Evolutionary conservation across 2,797 vertebrate genomes (phyloP), one percentile per base, ranked within the genome.

Genomic region (Limnodromus scolopaceus): DNA sequence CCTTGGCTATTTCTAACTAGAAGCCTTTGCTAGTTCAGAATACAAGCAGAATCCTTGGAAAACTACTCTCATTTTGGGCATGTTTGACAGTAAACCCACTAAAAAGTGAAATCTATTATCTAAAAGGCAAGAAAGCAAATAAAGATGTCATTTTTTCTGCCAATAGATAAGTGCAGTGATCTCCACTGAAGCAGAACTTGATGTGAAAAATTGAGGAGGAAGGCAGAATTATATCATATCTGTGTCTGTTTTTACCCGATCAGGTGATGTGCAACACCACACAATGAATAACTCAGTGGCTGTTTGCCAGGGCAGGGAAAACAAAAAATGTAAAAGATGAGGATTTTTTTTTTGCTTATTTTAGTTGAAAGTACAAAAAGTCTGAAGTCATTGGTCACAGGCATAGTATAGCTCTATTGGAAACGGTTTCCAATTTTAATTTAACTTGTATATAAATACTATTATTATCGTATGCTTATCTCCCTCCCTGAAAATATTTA

Each of bases 271-370:
- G 8, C 22, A 55, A 15, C 32, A 75, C 5, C 89, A 20, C 6
- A 38, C 0, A 0, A 24, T 38, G 23, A 57, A 25, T 32, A 83
- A 32, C 3, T 55, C 30, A 38, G 16, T 65, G 20, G 1, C 10
- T 78, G 6, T 54, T 90, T 90, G 16, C 7, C 24, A 41, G 6
- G 38, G 6, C 4, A 61, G 1, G 5, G 4, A 41, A 53, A 76
- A 61, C 3, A 39, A 30, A 2, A 53, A 19, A 38, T 16, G 7
- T 7, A 80, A 36, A 55, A 8, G 1, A 15, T 30, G 1, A 51
- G 10, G 9, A 57, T 19, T 45, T 12, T 45, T 53, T 63, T 8
- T 8, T n/a, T 43, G 48, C 16, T 48, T 36, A 14, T 38, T 75
- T 53, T 70, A 45, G 45, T 81, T 3, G 3, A 4, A 68, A 51